phyloP scores from a whole-genome alignment of 2,888 invertebrate species.

The Drepanosiphum platanoidis region DNA sequence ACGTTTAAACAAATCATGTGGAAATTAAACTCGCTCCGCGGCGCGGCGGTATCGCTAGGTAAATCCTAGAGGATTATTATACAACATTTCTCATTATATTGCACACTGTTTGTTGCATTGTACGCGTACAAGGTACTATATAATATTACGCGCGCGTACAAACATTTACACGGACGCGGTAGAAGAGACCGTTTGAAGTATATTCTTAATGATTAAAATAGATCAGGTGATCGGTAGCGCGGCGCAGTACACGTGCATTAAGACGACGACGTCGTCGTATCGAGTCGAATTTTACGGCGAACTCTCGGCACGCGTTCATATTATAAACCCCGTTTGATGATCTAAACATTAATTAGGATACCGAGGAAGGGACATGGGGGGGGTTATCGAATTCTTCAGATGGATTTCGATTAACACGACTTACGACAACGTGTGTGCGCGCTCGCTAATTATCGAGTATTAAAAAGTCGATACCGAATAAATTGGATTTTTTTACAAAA shows the following conservation, averaged over 20 bases:
- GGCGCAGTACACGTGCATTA: background rate
- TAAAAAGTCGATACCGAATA: no score
- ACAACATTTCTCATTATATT: slow-evolving; percentile 25
- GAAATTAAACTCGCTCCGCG: background rate
- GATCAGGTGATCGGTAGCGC: background rate
- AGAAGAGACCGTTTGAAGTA: slow-evolving; percentile 17
- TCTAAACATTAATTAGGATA: background rate
- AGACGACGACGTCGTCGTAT: background rate
- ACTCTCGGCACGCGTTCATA: background rate
- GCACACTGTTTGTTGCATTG: background rate
- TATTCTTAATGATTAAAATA: slow-evolving; percentile 8
- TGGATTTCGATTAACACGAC: no score
- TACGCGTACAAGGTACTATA: background rate
- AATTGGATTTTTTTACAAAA: no score
- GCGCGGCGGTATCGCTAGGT: background rate
- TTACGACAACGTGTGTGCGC: no score
- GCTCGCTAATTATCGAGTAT: no score
- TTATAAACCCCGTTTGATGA: background rate
- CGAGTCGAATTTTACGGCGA: background rate
- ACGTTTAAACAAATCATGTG: background rate
- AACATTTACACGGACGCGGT: background rate
- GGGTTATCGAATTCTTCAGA: background rate
- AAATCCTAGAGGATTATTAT: slow-evolving; percentile 30
- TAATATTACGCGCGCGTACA: no score
- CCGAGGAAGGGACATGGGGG: no score